Percentiles rank a stretch among this genome's conserved stretches.
Conservation (phyloP, 2,797 vertebrate genomes). For the Artibeus lituratus region DNA sequence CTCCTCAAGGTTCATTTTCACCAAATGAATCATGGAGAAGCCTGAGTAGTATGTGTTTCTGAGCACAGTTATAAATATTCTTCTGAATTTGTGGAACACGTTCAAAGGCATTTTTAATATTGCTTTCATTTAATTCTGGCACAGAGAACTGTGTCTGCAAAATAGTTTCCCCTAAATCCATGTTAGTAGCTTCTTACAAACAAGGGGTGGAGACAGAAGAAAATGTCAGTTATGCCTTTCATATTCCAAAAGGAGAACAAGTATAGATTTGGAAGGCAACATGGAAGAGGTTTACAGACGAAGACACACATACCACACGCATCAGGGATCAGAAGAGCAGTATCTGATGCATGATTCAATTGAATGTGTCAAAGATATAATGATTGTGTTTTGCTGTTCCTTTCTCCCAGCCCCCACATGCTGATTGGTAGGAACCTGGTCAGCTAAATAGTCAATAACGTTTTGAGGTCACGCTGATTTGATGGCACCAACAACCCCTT, state of each 20-base stretch:
- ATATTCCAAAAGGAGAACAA: background rate
- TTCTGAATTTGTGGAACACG: background rate
- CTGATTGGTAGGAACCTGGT: background rate
- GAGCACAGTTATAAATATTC: conserved; percentile 40
- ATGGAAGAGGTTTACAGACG: background rate
- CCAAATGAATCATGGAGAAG: background rate
- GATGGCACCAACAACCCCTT: accelerated
- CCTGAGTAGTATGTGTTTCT: background rate
- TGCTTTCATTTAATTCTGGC: conserved; percentile 64
- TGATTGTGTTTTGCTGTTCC: background rate
- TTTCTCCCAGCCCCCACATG: background rate
- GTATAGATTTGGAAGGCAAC: background rate
- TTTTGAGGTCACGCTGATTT: too few relatives aligned
- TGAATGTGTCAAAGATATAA: accelerated
- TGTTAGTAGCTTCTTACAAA: conserved; percentile 30
- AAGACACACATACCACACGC: accelerated
- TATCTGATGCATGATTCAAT: accelerated
- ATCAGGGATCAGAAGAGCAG: background rate
- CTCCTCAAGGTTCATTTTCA: accelerated
- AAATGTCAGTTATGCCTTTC: conserved; percentile 34
- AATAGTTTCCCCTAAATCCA: background rate
- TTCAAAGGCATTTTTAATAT: conserved; percentile 70
- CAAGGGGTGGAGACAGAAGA: conserved; percentile 3
- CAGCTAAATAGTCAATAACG: accelerated
- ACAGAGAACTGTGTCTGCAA: background rate